phyloP scores from a whole-genome alignment of 2,113 vertebrate genomes.

The Poeciliopsis prolifica region DNA sequence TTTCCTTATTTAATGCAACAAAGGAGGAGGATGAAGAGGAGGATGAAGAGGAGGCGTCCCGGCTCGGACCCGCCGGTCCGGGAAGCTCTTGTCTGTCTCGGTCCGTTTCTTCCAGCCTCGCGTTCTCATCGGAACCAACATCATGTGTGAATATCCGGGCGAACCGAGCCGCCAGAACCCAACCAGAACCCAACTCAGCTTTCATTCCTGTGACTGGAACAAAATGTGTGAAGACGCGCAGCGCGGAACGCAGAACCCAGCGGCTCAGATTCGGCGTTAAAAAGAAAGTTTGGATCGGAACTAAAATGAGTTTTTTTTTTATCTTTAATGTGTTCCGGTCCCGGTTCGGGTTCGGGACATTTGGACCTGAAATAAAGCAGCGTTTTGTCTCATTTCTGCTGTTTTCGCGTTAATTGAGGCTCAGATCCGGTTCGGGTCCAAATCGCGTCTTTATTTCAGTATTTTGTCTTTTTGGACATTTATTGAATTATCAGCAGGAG shows the following conservation, averaged over 20 bases:
- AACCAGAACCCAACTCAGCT: not conserved
- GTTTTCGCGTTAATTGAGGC: not conserved
- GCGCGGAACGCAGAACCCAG: not conserved
- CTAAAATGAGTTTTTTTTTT: not conserved
- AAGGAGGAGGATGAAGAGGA: not conserved
- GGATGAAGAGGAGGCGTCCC: conserved; percentile 15
- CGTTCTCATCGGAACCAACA: not conserved
- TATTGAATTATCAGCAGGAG: conserved; percentile 42
- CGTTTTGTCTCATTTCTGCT: not conserved
- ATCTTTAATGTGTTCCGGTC: not conserved
- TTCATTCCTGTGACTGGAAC: not conserved
- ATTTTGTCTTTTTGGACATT: conserved; percentile 36
- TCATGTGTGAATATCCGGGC: not conserved
- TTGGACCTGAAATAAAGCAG: not conserved
- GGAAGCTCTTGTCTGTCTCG: conserved; percentile 20
- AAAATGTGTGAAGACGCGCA: not conserved
- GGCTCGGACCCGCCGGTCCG: conserved; percentile 10
- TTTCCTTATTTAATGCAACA: not conserved
- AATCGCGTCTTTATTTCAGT: not conserved
- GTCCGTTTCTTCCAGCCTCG: too few relatives aligned
- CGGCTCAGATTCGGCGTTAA: not conserved
- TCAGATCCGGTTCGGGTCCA: not conserved
- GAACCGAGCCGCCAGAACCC: not conserved
- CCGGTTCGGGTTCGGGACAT: not conserved
- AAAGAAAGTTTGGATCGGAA: not conserved